Evolutionary conservation across 23 tunicate genomes (phyloP).

Genomic region (Corella eumyota): DNA sequence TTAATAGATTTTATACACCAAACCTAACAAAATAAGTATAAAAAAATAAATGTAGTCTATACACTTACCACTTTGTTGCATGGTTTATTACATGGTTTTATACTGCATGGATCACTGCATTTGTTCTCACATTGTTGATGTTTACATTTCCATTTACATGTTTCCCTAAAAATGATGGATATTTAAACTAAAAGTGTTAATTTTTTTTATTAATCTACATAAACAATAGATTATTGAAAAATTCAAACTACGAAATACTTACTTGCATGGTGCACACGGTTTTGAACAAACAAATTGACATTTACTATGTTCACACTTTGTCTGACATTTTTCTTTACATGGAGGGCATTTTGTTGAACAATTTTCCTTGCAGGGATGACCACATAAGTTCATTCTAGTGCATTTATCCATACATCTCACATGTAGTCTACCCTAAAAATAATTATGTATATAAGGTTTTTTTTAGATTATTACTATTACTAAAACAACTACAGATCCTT

Average conservation of each 20-base stretch:
- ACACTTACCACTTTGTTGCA: conserved; percentile 27
- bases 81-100: conserved; percentile 55
- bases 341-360: conserved; percentile 77
- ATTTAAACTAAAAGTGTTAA: too few relatives aligned
- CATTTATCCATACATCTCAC: conserved; percentile 52
- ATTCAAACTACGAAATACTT: too few relatives aligned
- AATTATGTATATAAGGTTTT: neutral
- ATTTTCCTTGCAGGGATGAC: conserved; percentile 57
- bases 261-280: conserved; percentile 60
- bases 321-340: conserved; percentile 51
- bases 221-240: too few relatives aligned
- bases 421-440: conserved; percentile 60
- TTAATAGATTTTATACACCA: too few relatives aligned
- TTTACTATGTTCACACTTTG: conserved; percentile 64
- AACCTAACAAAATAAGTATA: too few relatives aligned
- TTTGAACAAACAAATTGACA: conserved; percentile 49
- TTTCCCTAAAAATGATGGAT: too few relatives aligned
- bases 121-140: conserved; percentile 37
- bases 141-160: conserved; percentile 59
- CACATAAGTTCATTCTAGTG: conserved; percentile 53
- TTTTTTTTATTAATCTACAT: too few relatives aligned
- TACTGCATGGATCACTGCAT: conserved; percentile 79
- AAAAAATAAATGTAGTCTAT: too few relatives aligned
- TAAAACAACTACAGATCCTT: too few relatives aligned
- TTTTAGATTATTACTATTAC: too few relatives aligned